Conservation (phyloP, 2,797 vertebrate genomes). For the Calcarius lapponicus region DNA sequence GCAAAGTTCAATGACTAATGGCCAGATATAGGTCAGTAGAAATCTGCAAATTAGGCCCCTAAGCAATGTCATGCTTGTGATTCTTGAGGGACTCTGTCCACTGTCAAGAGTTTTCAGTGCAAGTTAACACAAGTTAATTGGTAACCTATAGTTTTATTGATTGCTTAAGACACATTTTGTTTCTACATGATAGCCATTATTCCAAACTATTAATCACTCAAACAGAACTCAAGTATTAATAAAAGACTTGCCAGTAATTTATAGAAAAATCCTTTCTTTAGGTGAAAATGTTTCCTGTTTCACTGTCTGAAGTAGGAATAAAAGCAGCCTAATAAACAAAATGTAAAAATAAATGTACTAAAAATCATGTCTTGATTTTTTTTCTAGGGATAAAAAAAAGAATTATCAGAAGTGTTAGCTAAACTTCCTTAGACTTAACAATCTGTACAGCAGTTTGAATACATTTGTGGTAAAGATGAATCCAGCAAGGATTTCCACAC, state of each 20-base stretch:
- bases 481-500: background rate
- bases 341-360: background rate
- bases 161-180: background rate
- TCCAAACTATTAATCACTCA: background rate
- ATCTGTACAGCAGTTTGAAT: background rate
- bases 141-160: background rate
- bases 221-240: background rate
- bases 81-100: background rate
- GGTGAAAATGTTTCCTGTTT: background rate
- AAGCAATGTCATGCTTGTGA: background rate
- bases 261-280: background rate
- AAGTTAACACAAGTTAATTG: background rate
- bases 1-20: background rate
- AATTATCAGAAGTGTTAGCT: background rate
- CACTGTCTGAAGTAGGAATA: background rate
- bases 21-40: background rate
- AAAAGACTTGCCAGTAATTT: background rate
- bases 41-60: slow-evolving; percentile 28
- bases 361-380: slow-evolving; percentile 14
- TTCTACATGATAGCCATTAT: background rate
- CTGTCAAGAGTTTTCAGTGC: background rate
- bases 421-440: background rate
- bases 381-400: background rate
- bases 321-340: background rate
- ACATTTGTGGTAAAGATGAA: background rate